Percentiles rank a stretch among this genome's conserved stretches.
These are phyloP conservation scores for Sipha maydis DNA, from an alignment of 2,888 invertebrate species.

Conservation along the genomic window DNA sequence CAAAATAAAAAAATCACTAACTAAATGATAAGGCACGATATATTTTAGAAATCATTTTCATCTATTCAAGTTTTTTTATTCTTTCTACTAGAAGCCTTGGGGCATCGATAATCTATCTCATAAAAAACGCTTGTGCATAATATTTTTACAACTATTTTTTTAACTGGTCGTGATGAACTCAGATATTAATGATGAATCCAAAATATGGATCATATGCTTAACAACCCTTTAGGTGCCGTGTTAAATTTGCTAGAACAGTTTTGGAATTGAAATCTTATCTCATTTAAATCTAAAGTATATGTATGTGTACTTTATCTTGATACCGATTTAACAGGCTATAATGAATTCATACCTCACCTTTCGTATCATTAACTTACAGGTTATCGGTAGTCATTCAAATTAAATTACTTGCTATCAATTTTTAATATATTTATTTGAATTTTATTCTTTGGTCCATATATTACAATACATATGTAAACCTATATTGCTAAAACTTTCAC, in stretches of 20 bases:
- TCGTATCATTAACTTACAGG: slow-evolving; percentile 8
- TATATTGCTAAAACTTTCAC: not conserved
- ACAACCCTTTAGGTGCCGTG: not conserved
- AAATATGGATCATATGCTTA: slow-evolving; percentile 27
- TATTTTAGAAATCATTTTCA: slow-evolving; percentile 48
- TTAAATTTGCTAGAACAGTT: not conserved
- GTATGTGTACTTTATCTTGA: not conserved
- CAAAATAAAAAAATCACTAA: not conserved
- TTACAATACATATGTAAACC: not conserved
- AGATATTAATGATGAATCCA: not conserved
- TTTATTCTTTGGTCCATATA: not conserved
- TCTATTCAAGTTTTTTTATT: slow-evolving; percentile 5
- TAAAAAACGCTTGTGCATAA: slow-evolving; percentile 11
- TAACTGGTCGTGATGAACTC: slow-evolving; percentile 7
- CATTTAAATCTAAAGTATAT: not conserved
- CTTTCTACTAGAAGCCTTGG: slow-evolving; percentile 13
- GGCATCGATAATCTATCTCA: slow-evolving; percentile 39
- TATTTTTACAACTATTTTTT: not conserved
- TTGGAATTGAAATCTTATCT: slow-evolving; percentile 20
- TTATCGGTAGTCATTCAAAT: slow-evolving; percentile 35
- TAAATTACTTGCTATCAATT: not conserved
- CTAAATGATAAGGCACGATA: slow-evolving; percentile 14
- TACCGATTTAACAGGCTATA: not conserved
- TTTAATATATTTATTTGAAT: not conserved
- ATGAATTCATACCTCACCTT: slow-evolving; percentile 26